These are phyloP conservation scores for Tetraodon nigroviridis DNA, from an alignment of 2,113 vertebrate genomes.

Conservation along the genomic window DNA sequence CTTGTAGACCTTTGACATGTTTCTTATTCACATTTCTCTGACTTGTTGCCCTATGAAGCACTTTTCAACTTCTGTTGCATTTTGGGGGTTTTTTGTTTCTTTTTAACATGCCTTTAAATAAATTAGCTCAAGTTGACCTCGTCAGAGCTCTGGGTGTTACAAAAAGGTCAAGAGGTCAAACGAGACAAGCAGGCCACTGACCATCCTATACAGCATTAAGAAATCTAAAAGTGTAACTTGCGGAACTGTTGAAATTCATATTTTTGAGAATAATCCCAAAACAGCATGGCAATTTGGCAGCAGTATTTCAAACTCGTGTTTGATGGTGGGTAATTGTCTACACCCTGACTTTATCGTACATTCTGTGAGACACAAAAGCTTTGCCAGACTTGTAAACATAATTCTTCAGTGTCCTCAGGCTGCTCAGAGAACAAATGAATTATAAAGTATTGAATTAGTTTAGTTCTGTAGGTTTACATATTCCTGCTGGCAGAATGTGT, in stretches of 20 bases:
- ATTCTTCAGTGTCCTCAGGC: constrained; percentile 1
- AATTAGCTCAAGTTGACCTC: background rate
- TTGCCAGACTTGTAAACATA: background rate
- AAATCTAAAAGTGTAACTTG: too few relatives aligned
- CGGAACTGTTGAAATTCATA: too few relatives aligned
- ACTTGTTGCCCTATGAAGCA: too few relatives aligned
- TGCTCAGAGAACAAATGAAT: background rate
- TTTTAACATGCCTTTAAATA: constrained; percentile 12
- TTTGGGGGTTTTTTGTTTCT: background rate
- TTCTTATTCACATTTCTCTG: background rate
- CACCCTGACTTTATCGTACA: background rate
- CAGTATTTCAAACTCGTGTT: background rate
- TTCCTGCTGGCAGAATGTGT: constrained; percentile 3
- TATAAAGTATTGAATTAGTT: constrained; percentile 2
- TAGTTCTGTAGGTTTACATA: background rate
- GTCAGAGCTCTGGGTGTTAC: background rate
- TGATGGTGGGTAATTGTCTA: background rate
- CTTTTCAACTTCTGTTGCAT: background rate
- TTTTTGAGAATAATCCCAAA: too few relatives aligned
- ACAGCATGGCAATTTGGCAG: too few relatives aligned
- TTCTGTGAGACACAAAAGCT: background rate
- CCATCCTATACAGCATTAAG: background rate
- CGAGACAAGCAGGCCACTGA: constrained; percentile 1
- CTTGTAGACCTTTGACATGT: constrained; percentile 27
- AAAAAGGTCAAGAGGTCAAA: constrained; percentile 40